Base-by-base conservation (phyloP, 2,113 vertebrate species). In the Lethenteron reissneri region DNA sequence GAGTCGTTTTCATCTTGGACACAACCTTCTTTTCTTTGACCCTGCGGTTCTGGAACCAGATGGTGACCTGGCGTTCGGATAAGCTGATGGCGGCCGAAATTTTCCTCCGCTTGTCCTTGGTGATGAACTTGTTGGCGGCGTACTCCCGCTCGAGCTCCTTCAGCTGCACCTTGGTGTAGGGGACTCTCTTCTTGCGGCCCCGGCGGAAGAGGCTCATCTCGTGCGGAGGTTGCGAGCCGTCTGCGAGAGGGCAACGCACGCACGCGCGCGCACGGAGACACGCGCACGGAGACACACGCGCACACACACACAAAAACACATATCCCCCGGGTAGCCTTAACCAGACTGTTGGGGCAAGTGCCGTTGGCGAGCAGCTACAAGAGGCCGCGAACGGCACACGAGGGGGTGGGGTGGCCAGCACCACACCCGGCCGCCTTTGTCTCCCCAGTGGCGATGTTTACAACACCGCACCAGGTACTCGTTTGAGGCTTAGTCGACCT, bases 1-100 rank as follows among this genome's bases (percentile, higher is more conserved):
- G 41, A 41, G 41, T 41, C 41, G 15, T 82, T 78, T 95, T 95
- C 73, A 89, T 83, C 84, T 95, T 92, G 78, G 88, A 83, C 13
- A 88, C 83, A 72, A 90, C 85, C 78, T 95, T 95, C 78, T 95
- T 95, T 80, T 95, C 91, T 74, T 95, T 95, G 60, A 95, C 90
- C 71, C 90, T 74, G 74, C 91, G 78, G 79, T 95, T 95, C 76
- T 95, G 91, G 84, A 95, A 95, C 91, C 91, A 95, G 78, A 95
- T 95, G 76, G 91, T 95, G 77, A 95, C 90, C 77, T 95, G 91
- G 25, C 90, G 81, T 80, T 95, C 91, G 1, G 84, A 88, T 70
- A 95, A 83, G 78, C 84, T 89, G 79, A 90, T 95, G 71, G 77
- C 80, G 3, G 86, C 85, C 0, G 90, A 86, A 76, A 95, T 91